Evolutionary conservation across 1,140 invertebrate species (phyloP).

Genomic region (Macrobrachium rosenbergii): DNA sequence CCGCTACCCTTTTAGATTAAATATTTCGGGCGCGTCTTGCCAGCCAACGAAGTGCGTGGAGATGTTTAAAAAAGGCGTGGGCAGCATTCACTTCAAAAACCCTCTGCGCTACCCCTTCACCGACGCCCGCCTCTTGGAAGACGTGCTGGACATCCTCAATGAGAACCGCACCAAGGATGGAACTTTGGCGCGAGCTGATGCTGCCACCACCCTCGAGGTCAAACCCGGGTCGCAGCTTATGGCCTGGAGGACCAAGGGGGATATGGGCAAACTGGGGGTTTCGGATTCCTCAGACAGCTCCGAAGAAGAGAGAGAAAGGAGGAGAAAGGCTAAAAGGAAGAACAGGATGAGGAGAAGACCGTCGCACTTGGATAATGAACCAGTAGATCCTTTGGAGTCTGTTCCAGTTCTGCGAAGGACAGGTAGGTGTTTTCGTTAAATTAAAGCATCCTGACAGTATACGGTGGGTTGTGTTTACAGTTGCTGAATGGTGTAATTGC

Average conservation of each 20-base stretch:
- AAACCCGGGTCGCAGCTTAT: background rate
- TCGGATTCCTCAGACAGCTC: background rate
- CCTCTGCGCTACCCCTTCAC: slow-evolving; percentile 50
- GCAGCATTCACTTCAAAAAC: slow-evolving; percentile 49
- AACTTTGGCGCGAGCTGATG: background rate
- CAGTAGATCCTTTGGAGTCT: background rate
- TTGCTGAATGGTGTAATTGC: too few species aligned
- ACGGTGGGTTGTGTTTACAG: too few species aligned
- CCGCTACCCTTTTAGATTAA: too few species aligned
- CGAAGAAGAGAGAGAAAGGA: background rate
- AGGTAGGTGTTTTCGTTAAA: background rate
- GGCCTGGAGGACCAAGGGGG: background rate
- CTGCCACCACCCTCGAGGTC: background rate
- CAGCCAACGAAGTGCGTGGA: too few species aligned
- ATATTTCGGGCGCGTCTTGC: too few species aligned
- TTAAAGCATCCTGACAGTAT: too few species aligned
- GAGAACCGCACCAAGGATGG: background rate
- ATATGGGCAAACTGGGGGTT: background rate
- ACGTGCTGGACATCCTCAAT: slow-evolving; percentile 38
- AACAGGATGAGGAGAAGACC: background rate
- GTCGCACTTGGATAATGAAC: background rate
- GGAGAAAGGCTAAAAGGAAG: background rate
- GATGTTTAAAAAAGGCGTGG: slow-evolving; percentile 48
- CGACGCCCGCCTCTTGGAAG: slow-evolving; percentile 48
- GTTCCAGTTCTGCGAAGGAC: background rate